These are phyloP conservation scores for Ptyas mucosa DNA, from an alignment of 2,113 vertebrate genomes.

Conservation along the genomic window DNA sequence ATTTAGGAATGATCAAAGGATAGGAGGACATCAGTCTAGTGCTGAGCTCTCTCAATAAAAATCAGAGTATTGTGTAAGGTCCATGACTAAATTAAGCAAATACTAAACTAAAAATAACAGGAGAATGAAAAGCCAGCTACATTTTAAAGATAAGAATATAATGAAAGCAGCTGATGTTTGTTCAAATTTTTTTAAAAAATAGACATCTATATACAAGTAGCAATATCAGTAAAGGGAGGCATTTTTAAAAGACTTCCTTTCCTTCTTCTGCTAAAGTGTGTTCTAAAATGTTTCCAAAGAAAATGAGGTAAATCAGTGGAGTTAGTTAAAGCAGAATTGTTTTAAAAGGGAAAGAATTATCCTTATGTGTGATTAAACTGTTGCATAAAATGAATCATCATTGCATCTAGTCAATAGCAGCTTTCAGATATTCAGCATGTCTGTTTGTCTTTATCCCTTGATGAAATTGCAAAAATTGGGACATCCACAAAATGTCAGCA, in stretches of 20 bases:
- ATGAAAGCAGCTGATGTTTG: not conserved
- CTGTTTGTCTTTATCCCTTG: not conserved
- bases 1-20: slow-evolving; percentile 25
- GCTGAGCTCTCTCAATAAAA: not conserved
- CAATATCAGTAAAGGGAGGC: not conserved
- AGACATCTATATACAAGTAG: not conserved
- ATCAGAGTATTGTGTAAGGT: not conserved
- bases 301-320: not conserved
- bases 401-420: not conserved
- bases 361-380: not conserved
- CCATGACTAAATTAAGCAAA: slow-evolving; percentile 32
- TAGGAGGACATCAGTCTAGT: not conserved
- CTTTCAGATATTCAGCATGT: not conserved
- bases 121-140: not conserved
- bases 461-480: not conserved
- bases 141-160: slow-evolving; percentile 26
- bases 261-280: not conserved
- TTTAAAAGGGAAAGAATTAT: not conserved
- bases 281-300: not conserved
- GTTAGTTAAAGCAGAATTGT: not conserved
- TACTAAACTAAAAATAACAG: slow-evolving; percentile 2
- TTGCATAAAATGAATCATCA: not conserved
- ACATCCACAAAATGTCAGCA: not conserved
- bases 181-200: not conserved
- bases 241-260: not conserved